These are phyloP conservation scores for Siniperca undulata DNA, from an alignment of 2,797 vertebrate genomes.

Conservation along the genomic window DNA sequence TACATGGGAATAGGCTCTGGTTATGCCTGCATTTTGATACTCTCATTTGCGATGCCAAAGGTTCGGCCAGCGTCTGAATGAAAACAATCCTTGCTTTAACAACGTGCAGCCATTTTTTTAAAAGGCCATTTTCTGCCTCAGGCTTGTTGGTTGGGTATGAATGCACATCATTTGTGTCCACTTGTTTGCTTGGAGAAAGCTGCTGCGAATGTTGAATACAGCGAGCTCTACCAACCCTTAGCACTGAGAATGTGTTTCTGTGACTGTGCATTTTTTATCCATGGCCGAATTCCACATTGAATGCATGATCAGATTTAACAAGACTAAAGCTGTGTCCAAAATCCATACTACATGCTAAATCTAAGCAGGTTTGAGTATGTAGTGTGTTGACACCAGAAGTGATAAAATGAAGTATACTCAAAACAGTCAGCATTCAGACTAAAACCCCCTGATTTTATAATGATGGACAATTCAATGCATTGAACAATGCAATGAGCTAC, in stretches of 20 bases:
- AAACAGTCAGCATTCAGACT: not conserved
- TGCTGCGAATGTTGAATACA: slow-evolving; percentile 45
- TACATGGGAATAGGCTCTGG: slow-evolving; percentile 27
- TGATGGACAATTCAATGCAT: not conserved
- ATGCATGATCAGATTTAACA: slow-evolving; percentile 34
- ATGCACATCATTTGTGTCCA: slow-evolving; percentile 68
- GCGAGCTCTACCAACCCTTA: not conserved
- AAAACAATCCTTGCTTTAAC: slow-evolving; percentile 63
- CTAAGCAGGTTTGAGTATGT: not conserved
- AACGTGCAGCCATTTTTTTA: slow-evolving; percentile 57
- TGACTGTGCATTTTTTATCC: slow-evolving; percentile 55
- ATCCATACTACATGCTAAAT: slow-evolving; percentile 15
- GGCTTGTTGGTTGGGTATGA: slow-evolving; percentile 67
- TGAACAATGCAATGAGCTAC: not conserved
- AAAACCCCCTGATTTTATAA: not conserved
- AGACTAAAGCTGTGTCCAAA: slow-evolving; percentile 11
- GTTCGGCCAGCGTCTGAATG: slow-evolving; percentile 58
- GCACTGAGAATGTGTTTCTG: slow-evolving; percentile 26
- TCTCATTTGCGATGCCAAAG: slow-evolving; percentile 65
- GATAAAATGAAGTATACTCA: not conserved
- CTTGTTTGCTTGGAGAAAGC: slow-evolving; percentile 62
- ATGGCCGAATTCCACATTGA: slow-evolving; percentile 32
- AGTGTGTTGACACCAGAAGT: not conserved
- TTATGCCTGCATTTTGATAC: slow-evolving; percentile 54
- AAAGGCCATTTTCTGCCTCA: slow-evolving; percentile 68